These are phyloP conservation scores for Notocelia uddmanniana DNA, from an alignment of 2,888 invertebrate species.

Conservation along the genomic window DNA sequence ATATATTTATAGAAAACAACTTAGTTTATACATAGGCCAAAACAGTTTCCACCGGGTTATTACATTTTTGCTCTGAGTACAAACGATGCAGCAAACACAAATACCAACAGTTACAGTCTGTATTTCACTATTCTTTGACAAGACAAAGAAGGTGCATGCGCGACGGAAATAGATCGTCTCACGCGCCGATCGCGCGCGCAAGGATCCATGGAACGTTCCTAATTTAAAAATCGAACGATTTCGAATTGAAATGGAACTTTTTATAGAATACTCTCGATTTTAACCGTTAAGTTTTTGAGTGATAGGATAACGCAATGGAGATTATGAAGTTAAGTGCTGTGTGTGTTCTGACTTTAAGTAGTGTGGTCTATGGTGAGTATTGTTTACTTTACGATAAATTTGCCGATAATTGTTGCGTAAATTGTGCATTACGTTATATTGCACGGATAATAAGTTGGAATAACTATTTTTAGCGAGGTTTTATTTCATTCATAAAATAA, in stretches of 20 bases:
- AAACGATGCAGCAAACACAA: too few relatives aligned
- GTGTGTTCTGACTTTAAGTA: conserved; percentile 49
- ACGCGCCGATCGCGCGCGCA: conserved; percentile 67
- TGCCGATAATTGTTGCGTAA: conserved; percentile 30
- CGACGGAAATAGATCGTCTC: conserved; percentile 78
- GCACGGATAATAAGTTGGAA: conserved; percentile 10
- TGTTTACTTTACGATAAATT: conserved; percentile 30
- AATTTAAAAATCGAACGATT: conserved; percentile 56
- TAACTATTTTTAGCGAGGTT: not conserved
- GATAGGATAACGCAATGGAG: conserved; percentile 21
- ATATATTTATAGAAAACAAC: too few relatives aligned
- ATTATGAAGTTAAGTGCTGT: conserved; percentile 27
- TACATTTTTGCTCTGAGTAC: too few relatives aligned
- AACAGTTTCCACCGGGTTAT: too few relatives aligned
- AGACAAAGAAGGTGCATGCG: conserved; percentile 71
- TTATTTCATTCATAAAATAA: conserved; percentile 12
- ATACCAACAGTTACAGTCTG: conserved; percentile 48
- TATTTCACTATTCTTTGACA: conserved; percentile 66
- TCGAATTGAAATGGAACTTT: conserved; percentile 53
- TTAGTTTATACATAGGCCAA: too few relatives aligned
- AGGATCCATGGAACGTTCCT: conserved; percentile 66
- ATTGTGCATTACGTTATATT: conserved; percentile 33
- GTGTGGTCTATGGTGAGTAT: conserved; percentile 55
- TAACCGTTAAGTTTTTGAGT: conserved; percentile 7
- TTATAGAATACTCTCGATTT: conserved; percentile 26